These are phyloP conservation scores for Melanostoma mellinum DNA, from an alignment of 2,888 invertebrate species.

Conservation along the genomic window DNA sequence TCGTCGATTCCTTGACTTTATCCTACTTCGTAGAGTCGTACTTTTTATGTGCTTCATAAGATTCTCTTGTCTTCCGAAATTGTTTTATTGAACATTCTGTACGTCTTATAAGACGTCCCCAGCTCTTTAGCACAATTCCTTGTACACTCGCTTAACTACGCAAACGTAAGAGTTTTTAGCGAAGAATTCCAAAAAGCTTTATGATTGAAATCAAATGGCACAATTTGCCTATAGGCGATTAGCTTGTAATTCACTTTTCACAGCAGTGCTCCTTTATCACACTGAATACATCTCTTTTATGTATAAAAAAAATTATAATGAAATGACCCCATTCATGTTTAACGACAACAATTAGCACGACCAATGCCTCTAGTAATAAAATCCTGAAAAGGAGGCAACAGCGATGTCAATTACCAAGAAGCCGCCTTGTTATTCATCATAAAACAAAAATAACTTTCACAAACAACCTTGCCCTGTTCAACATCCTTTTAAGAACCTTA, in stretches of 20 bases:
- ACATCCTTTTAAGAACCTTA: constrained; percentile 21
- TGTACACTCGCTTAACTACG: too few species aligned
- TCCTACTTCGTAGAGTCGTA: too few species aligned
- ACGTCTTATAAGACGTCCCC: too few species aligned
- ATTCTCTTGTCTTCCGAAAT: too few species aligned
- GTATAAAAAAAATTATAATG: constrained; percentile 60
- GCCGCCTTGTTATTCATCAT: constrained; percentile 58
- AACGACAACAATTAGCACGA: constrained; percentile 61
- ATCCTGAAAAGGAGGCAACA: constrained; percentile 36
- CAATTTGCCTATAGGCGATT: too few species aligned
- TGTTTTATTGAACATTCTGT: too few species aligned
- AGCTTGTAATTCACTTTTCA: not conserved
- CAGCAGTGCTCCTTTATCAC: not conserved
- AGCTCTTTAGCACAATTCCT: too few species aligned
- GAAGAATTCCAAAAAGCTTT: too few species aligned
- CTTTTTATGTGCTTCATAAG: too few species aligned
- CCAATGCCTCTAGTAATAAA: constrained; percentile 25
- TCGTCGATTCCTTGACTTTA: too few species aligned
- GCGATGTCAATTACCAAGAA: constrained; percentile 49
- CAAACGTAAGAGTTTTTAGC: too few species aligned
- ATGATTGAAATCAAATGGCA: too few species aligned
- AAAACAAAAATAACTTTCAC: constrained; percentile 24
- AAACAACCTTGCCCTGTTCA: constrained; percentile 2
- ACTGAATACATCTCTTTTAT: constrained; percentile 8
- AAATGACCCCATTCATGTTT: constrained; percentile 59